Evolutionary conservation across 2,888 invertebrate species (phyloP), one percentile per base, ranked within the genome.

Genomic region (Sepiola atlantica): DNA sequence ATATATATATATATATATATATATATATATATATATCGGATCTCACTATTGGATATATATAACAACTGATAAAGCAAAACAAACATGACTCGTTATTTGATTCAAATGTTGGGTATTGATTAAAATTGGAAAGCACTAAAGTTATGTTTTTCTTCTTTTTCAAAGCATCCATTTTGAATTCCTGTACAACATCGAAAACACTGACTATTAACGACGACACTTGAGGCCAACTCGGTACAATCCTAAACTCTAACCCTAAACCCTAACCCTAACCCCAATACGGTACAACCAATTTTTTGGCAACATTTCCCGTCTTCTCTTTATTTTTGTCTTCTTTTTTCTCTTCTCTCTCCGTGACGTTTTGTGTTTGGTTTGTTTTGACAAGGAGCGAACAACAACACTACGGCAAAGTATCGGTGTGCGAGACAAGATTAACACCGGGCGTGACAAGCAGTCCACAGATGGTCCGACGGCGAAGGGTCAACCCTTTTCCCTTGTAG

Each of bases 391-490:
- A 77, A 32, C 77, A 77, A 77, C 77, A 77, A 77, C 77, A 77
- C 12, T 14, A 4, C n/a, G 32, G 32, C 32, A 32, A 32, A 77
- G 77, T 77, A 77, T 77, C 77, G n/a, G 77, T 77, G 77, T 16
- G 77, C 18, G 77, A 77, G 77, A 77, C n/a, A n/a, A n/a, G n/a
- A 77, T 77, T 77, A 77, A 77, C n/a, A 77, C 77, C 77, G n/a
- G 77, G 16, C 77, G n/a, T 32, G n/a, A 77, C 77, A 77, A 77
- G 77, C 14, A 77, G 16, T 14, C 21, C n/a, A 77, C 77, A 77
- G 77, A 77, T 77, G 77, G 77, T 77, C 77, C 32, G 77, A 77
- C n/a, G 77, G n/a, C 77, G 77, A 77, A 77, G 77, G 77, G 77
- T 77, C 77, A 77, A 32, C 77, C 16, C 32, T 77, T 77, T 45